Conservation (phyloP, 1,140 invertebrate genomes). For the Acromyrmex charruanus region DNA sequence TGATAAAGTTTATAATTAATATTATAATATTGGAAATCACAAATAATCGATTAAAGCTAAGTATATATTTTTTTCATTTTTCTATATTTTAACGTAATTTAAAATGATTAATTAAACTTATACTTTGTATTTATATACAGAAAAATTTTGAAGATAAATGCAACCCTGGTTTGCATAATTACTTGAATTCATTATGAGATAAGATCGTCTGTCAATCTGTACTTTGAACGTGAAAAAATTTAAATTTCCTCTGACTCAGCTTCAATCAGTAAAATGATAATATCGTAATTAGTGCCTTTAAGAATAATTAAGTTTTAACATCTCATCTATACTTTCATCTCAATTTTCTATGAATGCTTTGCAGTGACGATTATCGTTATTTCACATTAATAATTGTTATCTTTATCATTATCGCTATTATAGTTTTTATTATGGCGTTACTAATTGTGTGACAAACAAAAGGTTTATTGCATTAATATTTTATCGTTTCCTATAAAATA, state of each 20-base stretch:
- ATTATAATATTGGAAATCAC: neutral
- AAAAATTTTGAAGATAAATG: neutral
- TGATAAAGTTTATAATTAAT: slow-evolving; percentile 41
- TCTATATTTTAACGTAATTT: neutral
- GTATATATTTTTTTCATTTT: neutral
- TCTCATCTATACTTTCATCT: neutral
- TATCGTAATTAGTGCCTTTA: slow-evolving; percentile 14
- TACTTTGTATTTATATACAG: neutral
- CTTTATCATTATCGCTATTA: neutral
- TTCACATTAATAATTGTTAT: neutral
- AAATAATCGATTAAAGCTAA: neutral
- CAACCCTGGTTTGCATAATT: neutral
- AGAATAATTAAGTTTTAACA: neutral
- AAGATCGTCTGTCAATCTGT: slow-evolving; percentile 2
- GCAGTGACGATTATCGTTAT: neutral
- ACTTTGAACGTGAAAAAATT: neutral
- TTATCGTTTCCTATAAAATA: neutral
- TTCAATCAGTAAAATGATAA: slow-evolving; percentile 27
- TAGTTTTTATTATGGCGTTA: neutral
- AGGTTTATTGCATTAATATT: neutral
- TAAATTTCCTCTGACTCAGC: neutral
- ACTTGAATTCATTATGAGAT: slow-evolving; percentile 1
- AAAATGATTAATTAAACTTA: neutral
- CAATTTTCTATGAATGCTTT: neutral
- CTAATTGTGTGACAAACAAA: neutral